A percentile compares a stretch with the other conserved stretches of the same genome.
phyloP scores from a whole-genome alignment of 2,888 invertebrate species.

The Lycocerus yunnanus region DNA sequence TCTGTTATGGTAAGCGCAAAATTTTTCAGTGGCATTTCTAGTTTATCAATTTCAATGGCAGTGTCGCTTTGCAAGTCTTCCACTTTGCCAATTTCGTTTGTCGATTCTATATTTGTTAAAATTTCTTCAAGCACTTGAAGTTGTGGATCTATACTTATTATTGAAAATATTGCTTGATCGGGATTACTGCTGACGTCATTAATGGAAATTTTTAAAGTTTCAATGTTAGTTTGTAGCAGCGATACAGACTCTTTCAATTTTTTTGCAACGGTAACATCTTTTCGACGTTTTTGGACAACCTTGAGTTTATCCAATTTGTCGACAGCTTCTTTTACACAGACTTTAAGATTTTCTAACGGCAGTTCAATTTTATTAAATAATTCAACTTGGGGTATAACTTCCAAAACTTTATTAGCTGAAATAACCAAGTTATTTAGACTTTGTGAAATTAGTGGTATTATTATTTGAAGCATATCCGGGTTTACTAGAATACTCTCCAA shows the following conservation, averaged over 20 bases:
- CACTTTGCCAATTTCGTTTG: neutral
- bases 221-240: conserved; percentile 9
- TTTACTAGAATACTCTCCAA: conserved; percentile 5
- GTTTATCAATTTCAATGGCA: conserved; percentile 3
- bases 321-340: neutral
- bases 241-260: conserved; percentile 16
- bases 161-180: conserved; percentile 27
- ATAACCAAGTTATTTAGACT: conserved; percentile 5
- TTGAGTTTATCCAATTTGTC: conserved; percentile 5
- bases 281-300: neutral
- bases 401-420: conserved; percentile 1
- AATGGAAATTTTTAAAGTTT: neutral
- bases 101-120: conserved; percentile 3
- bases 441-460: conserved; percentile 4
- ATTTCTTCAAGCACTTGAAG: conserved; percentile 11
- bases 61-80: neutral
- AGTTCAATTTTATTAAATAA: conserved; percentile 3
- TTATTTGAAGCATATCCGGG: conserved; percentile 6
- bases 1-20: conserved; percentile 26
- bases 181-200: neutral
- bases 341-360: conserved; percentile 24
- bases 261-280: conserved; percentile 5
- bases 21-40: conserved; percentile 18
- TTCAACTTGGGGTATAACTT: conserved; percentile 5
- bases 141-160: conserved; percentile 26